Evolutionary conservation across 2,113 vertebrate genomes (phyloP), one percentile per base, ranked within the genome.

Genomic region (Cyprinodon variegatus): DNA sequence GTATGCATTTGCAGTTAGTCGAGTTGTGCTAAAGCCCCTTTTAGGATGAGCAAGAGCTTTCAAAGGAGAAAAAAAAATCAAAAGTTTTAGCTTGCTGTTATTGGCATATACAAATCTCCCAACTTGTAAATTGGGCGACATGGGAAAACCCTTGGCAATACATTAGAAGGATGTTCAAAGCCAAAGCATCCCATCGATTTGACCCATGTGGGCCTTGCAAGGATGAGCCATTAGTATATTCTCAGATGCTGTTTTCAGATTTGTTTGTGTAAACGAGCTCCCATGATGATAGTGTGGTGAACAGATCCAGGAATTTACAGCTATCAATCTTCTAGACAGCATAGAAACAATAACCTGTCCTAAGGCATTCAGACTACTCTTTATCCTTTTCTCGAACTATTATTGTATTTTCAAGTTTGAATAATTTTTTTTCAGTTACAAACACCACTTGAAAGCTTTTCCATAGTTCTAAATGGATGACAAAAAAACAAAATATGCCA

Each of bases 201-300:
- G 92, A 94, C 93, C 93, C 91, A 86, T 90, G 92, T 93, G 90
- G 93, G 91, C 88, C 86, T 83, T 36, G 62, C 88, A 86, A 92
- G 90, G 74, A 74, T 73, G 77, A 92, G 90, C 88, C 90, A 94
- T 93, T 93, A 89, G 86, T 81, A 72, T 81, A 84, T 89, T 83
- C 86, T 93, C 89, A 91, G 83, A 91, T 87, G 82, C 86, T 87
- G 78, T 63, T 86, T 84, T 80, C 76, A 81, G 79, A 83, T 92
- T 88, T 90, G 79, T 87, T 91, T 91, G 82, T 85, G 86, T 85
- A 93, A 93, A 94, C 85, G 65, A 91, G 87, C 72, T 94, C 91
- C 88, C 91, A 66, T 4, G 91, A 53, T 75, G 76, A 91, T 89
- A 78, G 78, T 17, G 45, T 45, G 81, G 79, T 81, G 85, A 86